These are phyloP conservation scores for Andricus quercusramuli DNA, from an alignment of 2,888 invertebrate genomes.

Conservation along the genomic window DNA sequence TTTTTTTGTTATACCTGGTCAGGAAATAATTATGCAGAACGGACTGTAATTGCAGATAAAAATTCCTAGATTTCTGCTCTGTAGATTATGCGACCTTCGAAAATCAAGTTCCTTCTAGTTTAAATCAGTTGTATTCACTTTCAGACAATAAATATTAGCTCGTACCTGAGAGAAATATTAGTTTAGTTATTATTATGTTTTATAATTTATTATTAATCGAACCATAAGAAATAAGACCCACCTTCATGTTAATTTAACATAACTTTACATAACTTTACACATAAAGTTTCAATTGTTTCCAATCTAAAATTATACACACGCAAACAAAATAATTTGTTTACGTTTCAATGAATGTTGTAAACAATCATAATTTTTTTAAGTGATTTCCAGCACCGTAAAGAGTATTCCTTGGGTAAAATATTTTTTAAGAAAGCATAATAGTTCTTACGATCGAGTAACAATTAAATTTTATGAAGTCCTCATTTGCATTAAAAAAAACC, in stretches of 20 bases:
- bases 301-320: background rate
- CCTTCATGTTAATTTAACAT: no score
- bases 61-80: background rate
- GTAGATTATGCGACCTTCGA: conserved; percentile 16
- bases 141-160: no score
- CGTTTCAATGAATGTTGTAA: background rate
- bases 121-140: background rate
- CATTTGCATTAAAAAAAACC: background rate
- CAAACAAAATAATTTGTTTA: background rate
- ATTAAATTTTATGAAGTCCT: conserved; percentile 20
- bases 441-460: background rate
- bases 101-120: conserved; percentile 22
- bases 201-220: no score
- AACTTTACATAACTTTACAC: background rate
- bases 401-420: background rate
- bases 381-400: background rate
- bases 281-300: background rate
- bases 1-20: background rate
- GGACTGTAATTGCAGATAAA: background rate
- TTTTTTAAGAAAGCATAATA: background rate
- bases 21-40: background rate
- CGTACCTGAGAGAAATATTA: no score
- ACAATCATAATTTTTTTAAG: background rate
- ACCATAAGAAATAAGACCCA: no score
- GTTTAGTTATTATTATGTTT: no score